A percentile compares a stretch with the other conserved stretches of the same genome.
phyloP scores from a whole-genome alignment of 1,140 invertebrate genomes.

The Achroia grisella region DNA sequence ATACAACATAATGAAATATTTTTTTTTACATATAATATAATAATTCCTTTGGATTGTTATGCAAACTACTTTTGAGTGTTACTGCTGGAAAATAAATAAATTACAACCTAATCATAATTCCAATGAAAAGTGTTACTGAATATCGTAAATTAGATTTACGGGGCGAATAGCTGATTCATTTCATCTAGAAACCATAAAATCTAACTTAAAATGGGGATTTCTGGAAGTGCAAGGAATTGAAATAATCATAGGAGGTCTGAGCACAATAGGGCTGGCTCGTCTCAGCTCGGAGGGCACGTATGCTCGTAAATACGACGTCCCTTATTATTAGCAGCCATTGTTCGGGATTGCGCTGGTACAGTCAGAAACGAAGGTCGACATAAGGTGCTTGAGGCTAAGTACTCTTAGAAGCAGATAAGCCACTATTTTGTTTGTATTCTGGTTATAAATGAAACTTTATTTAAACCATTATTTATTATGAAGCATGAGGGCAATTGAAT shows the following conservation, averaged over 20 bases:
- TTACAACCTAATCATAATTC: conserved; percentile 15
- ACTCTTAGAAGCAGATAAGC: conserved; percentile 5
- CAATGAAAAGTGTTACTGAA: conserved; percentile 18
- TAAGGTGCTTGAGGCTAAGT: conserved; percentile 1
- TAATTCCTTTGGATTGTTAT: too few species aligned
- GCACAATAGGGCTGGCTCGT: conserved; percentile 64
- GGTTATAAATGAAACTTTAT: neutral
- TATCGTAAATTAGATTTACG: conserved; percentile 34
- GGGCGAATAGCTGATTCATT: conserved; percentile 34
- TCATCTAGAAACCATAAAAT: conserved; percentile 42
- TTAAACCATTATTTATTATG: too few species aligned
- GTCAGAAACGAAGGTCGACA: conserved; percentile 25
- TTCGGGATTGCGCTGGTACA: conserved; percentile 54
- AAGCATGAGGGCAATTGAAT: too few species aligned
- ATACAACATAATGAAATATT: too few species aligned
- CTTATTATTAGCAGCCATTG: conserved; percentile 71
- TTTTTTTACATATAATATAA: too few species aligned
- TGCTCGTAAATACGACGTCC: conserved; percentile 69
- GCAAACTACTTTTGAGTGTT: too few species aligned
- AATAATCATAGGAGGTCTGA: conserved; percentile 72
- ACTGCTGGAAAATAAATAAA: conserved; percentile 14
- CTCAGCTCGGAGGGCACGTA: conserved; percentile 63
- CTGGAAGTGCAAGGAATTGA: conserved; percentile 53
- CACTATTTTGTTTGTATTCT: conserved; percentile 3
- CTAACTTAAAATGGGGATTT: conserved; percentile 52